Conservation (phyloP, 2,797 vertebrate genomes). For the Sylvia borin region DNA sequence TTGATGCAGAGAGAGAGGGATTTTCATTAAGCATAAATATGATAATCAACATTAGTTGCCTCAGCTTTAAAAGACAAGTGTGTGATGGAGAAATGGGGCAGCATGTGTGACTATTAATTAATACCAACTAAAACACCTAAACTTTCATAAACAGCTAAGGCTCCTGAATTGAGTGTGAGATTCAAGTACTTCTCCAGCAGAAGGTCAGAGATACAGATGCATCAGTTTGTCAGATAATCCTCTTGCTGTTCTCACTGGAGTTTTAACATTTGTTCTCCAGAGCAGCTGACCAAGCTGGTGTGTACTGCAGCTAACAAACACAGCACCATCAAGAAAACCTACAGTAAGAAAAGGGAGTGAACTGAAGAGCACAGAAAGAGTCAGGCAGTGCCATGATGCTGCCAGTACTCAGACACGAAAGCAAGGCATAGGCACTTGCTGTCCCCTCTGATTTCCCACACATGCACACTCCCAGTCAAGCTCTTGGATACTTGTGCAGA, state of each 20-base stretch:
- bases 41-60: background rate
- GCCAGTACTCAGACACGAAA: background rate
- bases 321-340: background rate
- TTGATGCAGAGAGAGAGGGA: background rate
- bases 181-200: background rate
- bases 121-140: background rate
- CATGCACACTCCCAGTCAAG: accelerated
- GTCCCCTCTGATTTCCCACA: background rate
- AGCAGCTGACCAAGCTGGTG: background rate
- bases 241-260: background rate
- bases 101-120: background rate
- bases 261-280: background rate
- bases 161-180: background rate
- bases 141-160: background rate
- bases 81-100: background rate
- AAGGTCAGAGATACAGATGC: background rate
- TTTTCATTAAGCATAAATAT: background rate
- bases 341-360: background rate
- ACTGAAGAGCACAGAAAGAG: background rate
- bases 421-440: background rate
- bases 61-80: background rate
- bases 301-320: background rate
- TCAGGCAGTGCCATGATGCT: accelerated
- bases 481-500: background rate
- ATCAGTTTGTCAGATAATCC: background rate